These are phyloP conservation scores for Dorcus parallelipipedus DNA, from an alignment of 2,888 invertebrate species.

Conservation along the genomic window DNA sequence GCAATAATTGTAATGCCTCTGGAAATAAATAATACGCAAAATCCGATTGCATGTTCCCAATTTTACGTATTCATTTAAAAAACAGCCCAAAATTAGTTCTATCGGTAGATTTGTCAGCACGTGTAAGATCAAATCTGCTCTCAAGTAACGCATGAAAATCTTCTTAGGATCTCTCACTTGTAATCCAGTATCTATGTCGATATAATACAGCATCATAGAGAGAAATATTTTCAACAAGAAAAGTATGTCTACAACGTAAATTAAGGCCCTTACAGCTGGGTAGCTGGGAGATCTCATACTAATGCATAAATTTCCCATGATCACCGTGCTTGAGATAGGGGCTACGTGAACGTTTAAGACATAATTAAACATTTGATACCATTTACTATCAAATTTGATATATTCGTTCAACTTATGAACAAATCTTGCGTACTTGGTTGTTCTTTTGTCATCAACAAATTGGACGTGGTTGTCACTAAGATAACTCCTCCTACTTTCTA, in stretches of 20 bases:
- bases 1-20: constrained; percentile 10
- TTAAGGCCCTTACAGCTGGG: neutral
- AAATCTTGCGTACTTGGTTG: no score
- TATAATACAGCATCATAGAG: constrained; percentile 9
- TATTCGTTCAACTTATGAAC: constrained; percentile 1
- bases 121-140: constrained; percentile 8
- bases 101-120: constrained; percentile 10
- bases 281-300: neutral
- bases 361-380: constrained; percentile 14
- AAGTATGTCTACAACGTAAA: constrained; percentile 5
- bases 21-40: constrained; percentile 6
- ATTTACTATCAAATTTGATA: constrained; percentile 1
- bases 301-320: constrained; percentile 8
- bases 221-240: constrained; percentile 11
- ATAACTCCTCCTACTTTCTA: neutral
- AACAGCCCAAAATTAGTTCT: neutral
- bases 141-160: constrained; percentile 7
- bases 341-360: constrained; percentile 13
- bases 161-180: constrained; percentile 2
- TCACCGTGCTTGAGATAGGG: constrained; percentile 2
- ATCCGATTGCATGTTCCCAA: constrained; percentile 10
- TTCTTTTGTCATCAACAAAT: no score
- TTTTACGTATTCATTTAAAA: neutral
- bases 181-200: constrained; percentile 8
- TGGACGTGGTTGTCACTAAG: no score